Percentiles rank a stretch among this genome's conserved stretches.
Evolutionary conservation across 2,888 invertebrate genomes (phyloP).

Genomic region (Agrilus mali): DNA sequence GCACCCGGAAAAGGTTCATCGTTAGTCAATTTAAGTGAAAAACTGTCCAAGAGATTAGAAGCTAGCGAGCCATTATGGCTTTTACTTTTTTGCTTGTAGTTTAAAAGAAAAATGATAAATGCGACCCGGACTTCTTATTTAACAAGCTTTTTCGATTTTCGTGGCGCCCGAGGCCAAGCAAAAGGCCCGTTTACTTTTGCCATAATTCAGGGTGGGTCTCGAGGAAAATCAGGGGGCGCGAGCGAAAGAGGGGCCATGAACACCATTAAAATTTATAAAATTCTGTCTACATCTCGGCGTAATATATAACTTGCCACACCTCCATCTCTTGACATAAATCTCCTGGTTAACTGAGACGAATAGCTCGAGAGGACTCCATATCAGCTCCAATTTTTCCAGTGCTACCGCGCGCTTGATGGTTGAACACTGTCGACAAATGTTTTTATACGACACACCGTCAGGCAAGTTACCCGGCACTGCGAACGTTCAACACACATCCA

Average conservation of each 20-base stretch:
- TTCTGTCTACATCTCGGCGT: slow-evolving; percentile 10
- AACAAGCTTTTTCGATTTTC: too few relatives aligned
- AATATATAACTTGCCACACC: slow-evolving; percentile 14
- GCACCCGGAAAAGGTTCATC: too few relatives aligned
- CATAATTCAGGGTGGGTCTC: too few relatives aligned
- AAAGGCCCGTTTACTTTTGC: too few relatives aligned
- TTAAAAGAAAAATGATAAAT: background rate
- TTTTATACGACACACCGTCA: too few relatives aligned
- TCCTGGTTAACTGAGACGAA: slow-evolving; percentile 21
- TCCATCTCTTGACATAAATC: slow-evolving; percentile 19
- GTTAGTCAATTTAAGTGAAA: too few relatives aligned
- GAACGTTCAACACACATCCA: too few relatives aligned
- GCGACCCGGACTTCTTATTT: background rate
- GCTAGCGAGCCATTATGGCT: too few relatives aligned
- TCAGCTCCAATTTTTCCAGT: slow-evolving; percentile 20
- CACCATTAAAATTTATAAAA: slow-evolving; percentile 13
- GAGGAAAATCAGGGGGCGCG: background rate
- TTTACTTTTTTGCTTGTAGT: background rate
- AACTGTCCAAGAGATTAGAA: too few relatives aligned
- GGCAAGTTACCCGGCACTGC: too few relatives aligned
- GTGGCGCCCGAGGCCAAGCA: too few relatives aligned
- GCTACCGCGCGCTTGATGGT: slow-evolving; percentile 10
- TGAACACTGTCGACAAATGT: background rate
- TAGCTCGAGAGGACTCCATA: slow-evolving; percentile 19
- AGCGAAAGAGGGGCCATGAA: slow-evolving; percentile 5